Percentiles rank a stretch among this genome's conserved stretches.
phyloP scores from a whole-genome alignment of 1,140 invertebrate species.

The Gryon sp. region DNA sequence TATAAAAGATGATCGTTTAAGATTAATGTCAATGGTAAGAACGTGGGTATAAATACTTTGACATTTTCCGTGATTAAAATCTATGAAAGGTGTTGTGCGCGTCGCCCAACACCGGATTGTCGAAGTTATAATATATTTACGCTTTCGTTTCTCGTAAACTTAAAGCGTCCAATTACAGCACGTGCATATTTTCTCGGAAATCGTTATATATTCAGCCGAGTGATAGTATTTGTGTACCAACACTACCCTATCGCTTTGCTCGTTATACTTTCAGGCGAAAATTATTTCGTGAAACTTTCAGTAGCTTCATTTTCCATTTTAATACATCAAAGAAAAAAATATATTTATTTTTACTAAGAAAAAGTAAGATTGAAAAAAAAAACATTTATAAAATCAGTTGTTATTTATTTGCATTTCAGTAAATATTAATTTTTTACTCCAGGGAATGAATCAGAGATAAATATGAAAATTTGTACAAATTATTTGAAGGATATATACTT shows the following conservation, averaged over 20 bases:
- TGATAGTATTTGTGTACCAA: constrained; percentile 40
- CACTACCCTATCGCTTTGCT: constrained; percentile 22
- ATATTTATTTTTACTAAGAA: too few relatives aligned
- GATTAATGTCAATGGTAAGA: constrained; percentile 11
- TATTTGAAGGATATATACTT: too few relatives aligned
- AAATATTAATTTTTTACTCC: too few relatives aligned
- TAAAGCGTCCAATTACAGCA: constrained; percentile 48
- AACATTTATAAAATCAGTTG: too few relatives aligned
- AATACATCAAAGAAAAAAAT: too few relatives aligned
- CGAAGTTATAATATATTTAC: constrained; percentile 45
- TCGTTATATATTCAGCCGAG: constrained; percentile 41
- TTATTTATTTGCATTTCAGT: too few relatives aligned
- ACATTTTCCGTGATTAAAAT: constrained; percentile 43
- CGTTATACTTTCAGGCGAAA: constrained; percentile 59
- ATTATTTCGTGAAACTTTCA: constrained; percentile 54
- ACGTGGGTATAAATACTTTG: constrained; percentile 11
- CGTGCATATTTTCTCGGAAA: constrained; percentile 53
- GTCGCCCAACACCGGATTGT: constrained; percentile 10
- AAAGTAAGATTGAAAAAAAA: too few relatives aligned
- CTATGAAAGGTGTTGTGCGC: constrained; percentile 20
- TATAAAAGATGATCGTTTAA: not conserved
- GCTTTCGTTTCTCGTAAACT: constrained; percentile 53
- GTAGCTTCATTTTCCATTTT: constrained; percentile 13
- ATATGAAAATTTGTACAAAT: too few relatives aligned
- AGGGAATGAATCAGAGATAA: too few relatives aligned